Conservation (phyloP, 2,888 invertebrate species). For the Latrodectus elegans region DNA sequence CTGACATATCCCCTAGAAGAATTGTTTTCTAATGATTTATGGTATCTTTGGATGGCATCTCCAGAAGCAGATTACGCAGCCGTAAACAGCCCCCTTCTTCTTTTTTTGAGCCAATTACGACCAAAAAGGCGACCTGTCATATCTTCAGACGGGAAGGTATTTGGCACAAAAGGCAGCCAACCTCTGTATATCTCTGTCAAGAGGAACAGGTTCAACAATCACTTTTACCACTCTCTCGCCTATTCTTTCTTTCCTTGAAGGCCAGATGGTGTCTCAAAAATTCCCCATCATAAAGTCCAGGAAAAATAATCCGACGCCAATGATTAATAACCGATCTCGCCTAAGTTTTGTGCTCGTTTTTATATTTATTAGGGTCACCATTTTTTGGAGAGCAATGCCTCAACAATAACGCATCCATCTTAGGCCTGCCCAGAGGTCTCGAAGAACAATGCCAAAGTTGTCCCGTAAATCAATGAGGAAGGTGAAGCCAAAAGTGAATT, state of each 20-base stretch:
- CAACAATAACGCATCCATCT: slow-evolving; percentile 40
- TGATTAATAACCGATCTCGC: slow-evolving; percentile 2
- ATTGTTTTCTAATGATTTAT: slow-evolving; percentile 21
- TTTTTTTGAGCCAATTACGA: neutral
- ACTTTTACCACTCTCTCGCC: neutral
- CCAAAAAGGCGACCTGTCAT: neutral
- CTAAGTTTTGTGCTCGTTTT: neutral
- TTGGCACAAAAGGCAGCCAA: neutral
- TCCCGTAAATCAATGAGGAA: slow-evolving; percentile 12
- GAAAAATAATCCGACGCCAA: neutral
- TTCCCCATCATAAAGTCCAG: neutral
- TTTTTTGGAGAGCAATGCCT: slow-evolving; percentile 12
- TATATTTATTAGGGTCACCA: slow-evolving; percentile 24
- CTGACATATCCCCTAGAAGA: neutral
- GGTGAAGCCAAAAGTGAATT: neutral
- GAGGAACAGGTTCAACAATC: neutral
- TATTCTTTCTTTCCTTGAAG: neutral
- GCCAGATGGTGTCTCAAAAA: neutral
- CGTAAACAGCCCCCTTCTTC: neutral
- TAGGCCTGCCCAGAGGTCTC: neutral
- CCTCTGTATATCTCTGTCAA: neutral
- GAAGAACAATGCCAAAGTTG: neutral
- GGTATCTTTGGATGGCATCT: slow-evolving; percentile 1
- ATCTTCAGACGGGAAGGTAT: neutral
- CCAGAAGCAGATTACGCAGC: neutral